phyloP scores from a whole-genome alignment of 2,113 vertebrate genomes.

The Dasyprocta punctata region DNA sequence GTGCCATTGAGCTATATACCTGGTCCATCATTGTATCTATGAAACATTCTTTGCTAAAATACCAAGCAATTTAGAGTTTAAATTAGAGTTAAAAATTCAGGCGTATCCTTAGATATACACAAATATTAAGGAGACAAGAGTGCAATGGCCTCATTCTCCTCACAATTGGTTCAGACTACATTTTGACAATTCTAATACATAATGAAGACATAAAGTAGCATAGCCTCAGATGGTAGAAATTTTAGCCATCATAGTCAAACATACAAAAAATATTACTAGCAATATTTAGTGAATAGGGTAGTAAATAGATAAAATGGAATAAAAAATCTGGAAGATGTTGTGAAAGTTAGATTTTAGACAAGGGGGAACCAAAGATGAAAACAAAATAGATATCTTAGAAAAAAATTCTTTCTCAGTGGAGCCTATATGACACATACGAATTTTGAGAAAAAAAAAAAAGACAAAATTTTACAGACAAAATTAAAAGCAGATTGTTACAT shows the following conservation, averaged over 20 bases:
- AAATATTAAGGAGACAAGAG: neutral
- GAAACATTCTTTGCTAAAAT: neutral
- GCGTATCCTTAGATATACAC: neutral
- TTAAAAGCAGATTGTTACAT: slow-evolving; percentile 87
- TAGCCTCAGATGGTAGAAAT: neutral
- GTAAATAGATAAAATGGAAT: neutral
- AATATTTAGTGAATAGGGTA: neutral
- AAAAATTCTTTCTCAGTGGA: neutral
- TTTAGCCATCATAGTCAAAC: neutral
- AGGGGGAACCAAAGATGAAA: slow-evolving; percentile 6
- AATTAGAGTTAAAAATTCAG: slow-evolving; percentile 30
- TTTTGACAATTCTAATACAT: neutral
- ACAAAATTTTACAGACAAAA: slow-evolving; percentile 4
- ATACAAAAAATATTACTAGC: neutral
- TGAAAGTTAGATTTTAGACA: neutral
- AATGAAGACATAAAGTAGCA: neutral
- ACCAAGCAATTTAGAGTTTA: neutral
- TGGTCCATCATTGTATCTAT: neutral
- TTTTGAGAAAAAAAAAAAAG: neutral
- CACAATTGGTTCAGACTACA: neutral
- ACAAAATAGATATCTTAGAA: neutral
- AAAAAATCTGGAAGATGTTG: neutral
- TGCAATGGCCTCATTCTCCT: neutral
- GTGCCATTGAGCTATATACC: no score
- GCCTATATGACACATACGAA: neutral